Evolutionary conservation across 2,113 vertebrate species (phyloP), one percentile per base, ranked within the genome.

Genomic region (Gobio gobio): DNA sequence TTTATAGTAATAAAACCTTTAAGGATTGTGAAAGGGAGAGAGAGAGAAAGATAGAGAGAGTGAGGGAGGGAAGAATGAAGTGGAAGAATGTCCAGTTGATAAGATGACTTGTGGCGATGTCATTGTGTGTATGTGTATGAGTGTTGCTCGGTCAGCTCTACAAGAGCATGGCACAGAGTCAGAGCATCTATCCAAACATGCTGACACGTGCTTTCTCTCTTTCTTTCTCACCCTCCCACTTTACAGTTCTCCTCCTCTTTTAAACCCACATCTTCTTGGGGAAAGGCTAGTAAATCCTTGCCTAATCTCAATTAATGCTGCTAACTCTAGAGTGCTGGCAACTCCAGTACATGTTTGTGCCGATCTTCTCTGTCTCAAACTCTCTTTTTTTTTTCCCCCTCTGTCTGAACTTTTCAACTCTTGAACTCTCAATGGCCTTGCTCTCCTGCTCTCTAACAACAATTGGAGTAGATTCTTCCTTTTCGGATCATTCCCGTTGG

Each of bases 331-430:
- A 45, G 14, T 26, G 14, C 45, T 56, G 29, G 47, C 76, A 54
- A 24, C 24, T 61, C 3, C 51, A 20, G 18, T 47, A 47, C 33
- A 1, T 12, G 4, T 61, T 47, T 74, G 33, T 81, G 63, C 83
- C 81, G 87, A 82, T 58, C 83, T 86, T 88, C 76, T 81, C 89
- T 86, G 87, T 89, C 90, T 58, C 91, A 85, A 88, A 87, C 88
- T 82, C 85, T 64, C 29, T 61, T 77, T 22, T 72, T 40, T 40
- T 36, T 49, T 66, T 80, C 78, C 56, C 18, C 78, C 40, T 78
- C 45, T 78, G 47, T 83, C 40, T 94, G 93, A 96, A 95, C 94
- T 95, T 92, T 95, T 95, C 91, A 93, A 92, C 94, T 90, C 66
- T 61, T 93, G 78, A 93, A 92, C 92, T 92, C 84, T 86, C 56